phyloP scores from a whole-genome alignment of 2,797 vertebrate species.

The Pipistrellus pipistrellus region DNA sequence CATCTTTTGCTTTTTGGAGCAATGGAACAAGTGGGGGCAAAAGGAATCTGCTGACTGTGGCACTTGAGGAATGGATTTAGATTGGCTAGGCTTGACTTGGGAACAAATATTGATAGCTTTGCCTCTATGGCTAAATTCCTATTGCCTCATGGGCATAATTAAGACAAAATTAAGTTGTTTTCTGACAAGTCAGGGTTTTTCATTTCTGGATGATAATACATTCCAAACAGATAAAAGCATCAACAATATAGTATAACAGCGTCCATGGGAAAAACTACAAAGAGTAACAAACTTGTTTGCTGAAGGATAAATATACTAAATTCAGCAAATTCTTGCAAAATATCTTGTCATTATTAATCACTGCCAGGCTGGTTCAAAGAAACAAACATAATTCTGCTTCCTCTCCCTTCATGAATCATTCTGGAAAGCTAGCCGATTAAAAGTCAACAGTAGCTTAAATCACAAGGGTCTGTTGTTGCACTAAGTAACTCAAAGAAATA shows the following conservation, averaged over 20 bases:
- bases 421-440: slow-evolving; percentile 40
- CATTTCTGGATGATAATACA: slow-evolving; percentile 21
- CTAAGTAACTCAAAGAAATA: slow-evolving; percentile 50
- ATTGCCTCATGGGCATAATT: not conserved
- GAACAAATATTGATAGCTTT: slow-evolving; percentile 42
- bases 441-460: slow-evolving; percentile 42
- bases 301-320: slow-evolving; percentile 46
- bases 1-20: not conserved
- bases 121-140: slow-evolving; percentile 11
- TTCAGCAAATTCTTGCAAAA: slow-evolving; percentile 50
- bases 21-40: not conserved
- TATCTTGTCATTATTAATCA: slow-evolving; percentile 39
- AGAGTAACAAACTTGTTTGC: slow-evolving; percentile 31
- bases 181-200: slow-evolving; percentile 58
- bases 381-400: slow-evolving; percentile 15
- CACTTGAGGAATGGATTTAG: not conserved
- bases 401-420: not conserved
- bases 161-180: slow-evolving; percentile 65
- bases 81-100: not conserved
- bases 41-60: not conserved
- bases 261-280: not conserved
- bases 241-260: slow-evolving; percentile 3
- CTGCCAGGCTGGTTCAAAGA: slow-evolving; percentile 17
- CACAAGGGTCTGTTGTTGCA: not conserved
- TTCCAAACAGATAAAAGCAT: slow-evolving; percentile 30